Base-by-base conservation (phyloP, 2,797 vertebrate genomes). In the Xenentodon cancila region DNA sequence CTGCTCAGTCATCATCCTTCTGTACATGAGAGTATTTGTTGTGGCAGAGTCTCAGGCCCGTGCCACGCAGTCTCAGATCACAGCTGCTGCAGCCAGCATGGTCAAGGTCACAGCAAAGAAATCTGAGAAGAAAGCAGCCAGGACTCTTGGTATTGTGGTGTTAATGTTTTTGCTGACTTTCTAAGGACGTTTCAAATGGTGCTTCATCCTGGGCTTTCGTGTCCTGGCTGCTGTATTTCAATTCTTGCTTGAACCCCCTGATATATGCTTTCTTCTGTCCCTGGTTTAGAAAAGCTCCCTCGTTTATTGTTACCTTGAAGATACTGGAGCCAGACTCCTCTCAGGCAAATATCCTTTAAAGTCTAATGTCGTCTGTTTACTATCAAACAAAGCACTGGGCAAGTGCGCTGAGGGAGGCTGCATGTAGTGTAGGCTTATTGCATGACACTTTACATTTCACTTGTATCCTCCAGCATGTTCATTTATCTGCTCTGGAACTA, bases 221-320 rank as follows among this genome's bases (percentile, higher is more conserved):
- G 54, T 72, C 82, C 44, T 90, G 85, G 86, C 5, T 90, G 18
- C 3, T 89, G 40, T 82, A 55, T 18, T 70, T 81, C 3, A 90
- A 90, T 60, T 91, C 89, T 16, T 87, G 79, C 27, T 30, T 92
- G 57, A 92, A 91, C 59, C 87, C 88, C 1, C 60, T 90, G 5
- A 87, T 90, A 12, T 88, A 90, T 46, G 82, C 86, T 3, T 71
- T 92, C 42, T 92, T 87, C 63, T 90, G 90, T 32, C 72, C 71
- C 0, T 91, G 91, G 88, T 92, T 90, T 52, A 82, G 84, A 61
- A 84, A 77, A 70, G 68, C 85, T 8, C 77, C 79, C 3, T 82
- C 71, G 62, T 56, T 73, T 8, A 90, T 88, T 16, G 21, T 89
- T 9, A 82, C 79, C 9, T 62, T 89, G 11, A 79, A 77, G 66